A percentile compares a stretch with the other conserved stretches of the same genome.
phyloP scores from a whole-genome alignment of 2,113 vertebrate genomes.

The Pyxicephalus adspersus region DNA sequence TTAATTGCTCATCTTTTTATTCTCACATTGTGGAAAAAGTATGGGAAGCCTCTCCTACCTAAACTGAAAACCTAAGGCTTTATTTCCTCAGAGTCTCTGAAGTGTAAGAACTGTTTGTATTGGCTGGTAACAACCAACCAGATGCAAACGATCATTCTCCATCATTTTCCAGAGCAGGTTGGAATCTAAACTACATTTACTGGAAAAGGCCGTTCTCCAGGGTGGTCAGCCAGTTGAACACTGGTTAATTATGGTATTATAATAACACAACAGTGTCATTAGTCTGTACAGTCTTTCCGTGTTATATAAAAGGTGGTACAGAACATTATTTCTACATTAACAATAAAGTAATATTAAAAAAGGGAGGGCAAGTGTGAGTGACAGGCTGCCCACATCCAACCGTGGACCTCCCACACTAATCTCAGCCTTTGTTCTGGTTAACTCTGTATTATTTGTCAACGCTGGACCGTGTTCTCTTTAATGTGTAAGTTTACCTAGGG shows the following conservation, averaged over 20 bases:
- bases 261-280: background rate
- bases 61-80: no score
- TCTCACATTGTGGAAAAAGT: no score
- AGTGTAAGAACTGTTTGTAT: no score
- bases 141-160: no score
- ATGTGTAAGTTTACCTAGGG: no score
- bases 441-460: background rate
- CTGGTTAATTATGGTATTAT: background rate
- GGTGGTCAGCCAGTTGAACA: background rate
- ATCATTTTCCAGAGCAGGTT: no score
- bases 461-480: no score
- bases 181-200: no score
- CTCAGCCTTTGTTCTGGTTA: background rate
- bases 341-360: conserved; percentile 9
- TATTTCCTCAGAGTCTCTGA: no score
- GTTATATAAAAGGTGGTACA: background rate
- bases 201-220: background rate
- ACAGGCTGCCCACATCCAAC: background rate
- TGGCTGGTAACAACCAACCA: no score
- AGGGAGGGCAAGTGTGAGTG: background rate
- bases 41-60: no score
- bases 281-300: background rate
- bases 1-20: no score
- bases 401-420: background rate
- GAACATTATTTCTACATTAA: conserved; percentile 1